Percentiles rank a stretch among this genome's conserved stretches.
Conservation (phyloP, 1,140 invertebrate genomes). For the Drosophila micromelanica region DNA sequence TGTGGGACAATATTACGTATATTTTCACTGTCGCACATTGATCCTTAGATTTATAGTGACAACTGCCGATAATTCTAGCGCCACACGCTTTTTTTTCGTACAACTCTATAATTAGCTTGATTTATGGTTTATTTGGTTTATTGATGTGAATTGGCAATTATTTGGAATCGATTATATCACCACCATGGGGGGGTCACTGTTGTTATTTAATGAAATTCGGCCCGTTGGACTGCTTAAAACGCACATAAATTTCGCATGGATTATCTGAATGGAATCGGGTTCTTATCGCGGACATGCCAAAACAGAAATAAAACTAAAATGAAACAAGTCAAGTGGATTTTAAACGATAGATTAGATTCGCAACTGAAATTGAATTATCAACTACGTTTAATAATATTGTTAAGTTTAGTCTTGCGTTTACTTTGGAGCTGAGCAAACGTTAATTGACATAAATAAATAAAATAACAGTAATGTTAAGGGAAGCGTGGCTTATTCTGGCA, state of each 20-base stretch:
- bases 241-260: constrained; percentile 51
- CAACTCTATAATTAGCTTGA: not conserved
- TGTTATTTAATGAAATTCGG: not conserved
- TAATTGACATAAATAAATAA: not conserved
- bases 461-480: constrained; percentile 34
- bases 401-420: constrained; percentile 27
- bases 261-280: constrained; percentile 15
- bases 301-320: constrained; percentile 30
- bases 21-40: not conserved
- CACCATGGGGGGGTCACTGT: not conserved
- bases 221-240: constrained; percentile 1
- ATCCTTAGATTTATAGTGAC: not conserved
- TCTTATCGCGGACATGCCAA: not conserved
- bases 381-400: not conserved
- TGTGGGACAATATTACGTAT: not conserved
- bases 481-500: constrained; percentile 30
- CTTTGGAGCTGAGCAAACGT: constrained; percentile 10
- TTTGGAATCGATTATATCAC: not conserved
- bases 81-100: not conserved
- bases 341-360: constrained; percentile 63
- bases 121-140: constrained; percentile 15
- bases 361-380: not conserved
- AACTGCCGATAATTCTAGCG: not conserved
- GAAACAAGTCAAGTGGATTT: constrained; percentile 13
- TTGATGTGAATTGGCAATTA: not conserved